Evolutionary conservation across 2,113 vertebrate genomes (phyloP), one percentile per base, ranked within the genome.

Genomic region (Erythrocercus mccallii): DNA sequence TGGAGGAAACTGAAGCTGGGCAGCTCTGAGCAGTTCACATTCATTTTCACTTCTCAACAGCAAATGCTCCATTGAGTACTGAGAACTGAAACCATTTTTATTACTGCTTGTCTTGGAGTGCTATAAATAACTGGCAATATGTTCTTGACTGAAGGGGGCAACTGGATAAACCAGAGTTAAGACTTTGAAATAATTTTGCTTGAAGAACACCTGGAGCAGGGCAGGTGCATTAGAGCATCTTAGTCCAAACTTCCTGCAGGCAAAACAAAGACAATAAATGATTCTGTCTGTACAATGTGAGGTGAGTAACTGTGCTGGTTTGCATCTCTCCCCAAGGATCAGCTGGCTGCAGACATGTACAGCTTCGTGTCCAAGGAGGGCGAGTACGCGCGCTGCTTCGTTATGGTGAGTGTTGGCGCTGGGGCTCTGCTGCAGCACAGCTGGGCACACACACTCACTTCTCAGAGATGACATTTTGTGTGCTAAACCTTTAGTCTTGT

Each of bases 321-420:
- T 51, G 47, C 20, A 4, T 2, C 10, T 38, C 76, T 71, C 22
- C 40, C 68, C 10, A 93, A 99, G 99, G 99, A 99, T 81, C 99
- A 99, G 35, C 99, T 99, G 10, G 99, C 99, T 54, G 99, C 99
- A 70, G 99, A 99, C 92, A 99, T 99, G 99, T 99, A 99, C 95
- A 99, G 98, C 95, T 99, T 99, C 79, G 98, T 98, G 96, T 99
- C 99, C 77, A 99, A 98, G 97, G 99, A 99, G 97, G 99, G 99
- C 35, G 99, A 99, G 35, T 99, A 99, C 3, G 99, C 99, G 38
- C 96, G 97, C 80, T 99, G 98, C 94, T 99, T 99, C 51, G 98
- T 99, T 10, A 98, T 83, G 98, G 99, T 99, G 96, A 98, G 99
- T 97, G 22, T 13, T 28, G 71, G 23, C 66, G 12, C 13, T 20